Percentiles rank a stretch among this genome's conserved stretches.
phyloP scores from a whole-genome alignment of 2,888 invertebrate species.

The Eurois occulta region DNA sequence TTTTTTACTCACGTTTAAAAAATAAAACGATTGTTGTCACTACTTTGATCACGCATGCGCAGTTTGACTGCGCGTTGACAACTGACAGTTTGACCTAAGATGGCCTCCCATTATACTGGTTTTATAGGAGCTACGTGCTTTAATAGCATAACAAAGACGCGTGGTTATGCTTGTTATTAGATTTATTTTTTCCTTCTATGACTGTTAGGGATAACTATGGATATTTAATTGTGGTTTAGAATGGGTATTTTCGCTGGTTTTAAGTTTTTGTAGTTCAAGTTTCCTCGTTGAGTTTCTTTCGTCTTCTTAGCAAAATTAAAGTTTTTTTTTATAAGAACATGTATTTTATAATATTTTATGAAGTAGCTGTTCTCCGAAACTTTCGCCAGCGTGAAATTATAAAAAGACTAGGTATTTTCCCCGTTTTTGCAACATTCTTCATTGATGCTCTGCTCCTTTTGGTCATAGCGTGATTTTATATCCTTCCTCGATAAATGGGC shows the following conservation, averaged over 20 bases:
- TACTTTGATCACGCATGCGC: conserved; percentile 62
- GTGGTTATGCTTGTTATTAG: conserved; percentile 33
- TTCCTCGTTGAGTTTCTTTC: neutral
- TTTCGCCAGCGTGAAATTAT: too few species aligned
- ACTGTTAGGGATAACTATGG: conserved; percentile 7
- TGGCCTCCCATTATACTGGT: conserved; percentile 56
- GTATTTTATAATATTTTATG: neutral
- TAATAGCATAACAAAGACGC: conserved; percentile 37
- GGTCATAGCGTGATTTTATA: too few species aligned
- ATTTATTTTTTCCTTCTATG: conserved; percentile 25
- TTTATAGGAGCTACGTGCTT: conserved; percentile 52
- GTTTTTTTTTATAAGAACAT: neutral
- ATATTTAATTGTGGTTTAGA: neutral
- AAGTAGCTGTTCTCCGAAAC: too few species aligned
- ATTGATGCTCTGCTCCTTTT: too few species aligned
- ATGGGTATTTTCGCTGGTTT: neutral
- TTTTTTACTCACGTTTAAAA: conserved; percentile 53
- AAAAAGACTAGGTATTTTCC: too few species aligned
- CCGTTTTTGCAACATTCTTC: too few species aligned
- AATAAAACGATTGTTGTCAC: conserved; percentile 37
- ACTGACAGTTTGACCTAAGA: conserved; percentile 63
- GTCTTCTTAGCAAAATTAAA: neutral
- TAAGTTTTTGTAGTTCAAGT: neutral
- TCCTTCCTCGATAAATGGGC: too few species aligned
- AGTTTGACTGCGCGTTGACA: conserved; percentile 56